Evolutionary conservation across 1,140 invertebrate genomes (phyloP), one percentile per base, ranked within the genome.

Genomic region (Yoshiicerus persimilis): DNA sequence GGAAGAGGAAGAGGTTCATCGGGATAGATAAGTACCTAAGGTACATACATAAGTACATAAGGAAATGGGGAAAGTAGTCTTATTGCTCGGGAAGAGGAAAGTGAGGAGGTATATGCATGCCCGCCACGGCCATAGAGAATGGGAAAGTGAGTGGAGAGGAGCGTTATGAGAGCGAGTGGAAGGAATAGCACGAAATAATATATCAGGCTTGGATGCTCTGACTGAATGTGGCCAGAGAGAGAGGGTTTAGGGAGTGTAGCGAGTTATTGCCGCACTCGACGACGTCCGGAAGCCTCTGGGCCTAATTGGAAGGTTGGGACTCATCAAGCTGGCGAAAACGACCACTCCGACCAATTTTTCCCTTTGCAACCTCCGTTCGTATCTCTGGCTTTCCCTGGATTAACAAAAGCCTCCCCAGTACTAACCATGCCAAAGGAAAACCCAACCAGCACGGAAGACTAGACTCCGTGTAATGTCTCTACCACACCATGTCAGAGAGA

Each of bases 241-340:
- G 86, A 87, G 77, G 80, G 77, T 70, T 70, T 86, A 86, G 56
- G 30, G 30, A 56, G 86, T 41, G 86, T 34, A 32, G 32, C 86
- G 23, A 66, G 83, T 88, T 86, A 88, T 85, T 88, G 88, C 89
- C 87, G 11, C 86, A 88, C 23, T 87, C 75, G 83, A 86, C 64
- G 20, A 62, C 77, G 89, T 75, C 62, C 27, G 83, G 86, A 89
- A 86, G 38, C 75, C 84, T 86, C 41, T 89, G 85, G 75, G 88
- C 64, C 89, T 87, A 87, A 86, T 88, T 88, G 86, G 86, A 87
- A 87, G 89, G 86, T 56, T 84, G 89, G 83, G 88, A 87, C 88
- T 87, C 86, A 88, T 89, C 86, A 87, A 88, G 89, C 89, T 36
- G 66, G 84, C 47, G 86, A 87, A 87, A 88, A 88, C 85, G 86